Evolutionary conservation across 2,888 invertebrate genomes (phyloP).

Genomic region (Synanthedon formicaeformis): DNA sequence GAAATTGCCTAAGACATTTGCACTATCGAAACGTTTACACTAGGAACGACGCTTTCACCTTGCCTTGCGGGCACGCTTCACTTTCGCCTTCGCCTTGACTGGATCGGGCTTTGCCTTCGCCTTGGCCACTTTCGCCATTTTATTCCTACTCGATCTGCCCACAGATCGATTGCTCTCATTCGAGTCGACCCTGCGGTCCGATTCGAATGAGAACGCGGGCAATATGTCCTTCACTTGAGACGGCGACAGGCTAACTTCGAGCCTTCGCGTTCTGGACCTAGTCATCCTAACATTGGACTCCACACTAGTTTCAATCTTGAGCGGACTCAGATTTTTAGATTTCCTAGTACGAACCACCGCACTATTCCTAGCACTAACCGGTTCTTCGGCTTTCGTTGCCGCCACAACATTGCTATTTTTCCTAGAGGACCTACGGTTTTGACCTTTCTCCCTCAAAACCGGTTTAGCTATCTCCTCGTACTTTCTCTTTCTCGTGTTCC

Average conservation of each 20-base stretch:
- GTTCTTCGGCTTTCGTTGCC: conserved; percentile 12
- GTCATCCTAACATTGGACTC: conserved; percentile 44
- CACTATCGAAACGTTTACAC: conserved; percentile 2
- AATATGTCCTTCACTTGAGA: conserved; percentile 38
- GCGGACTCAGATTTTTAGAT: conserved; percentile 12
- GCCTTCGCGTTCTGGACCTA: conserved; percentile 37
- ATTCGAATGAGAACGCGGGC: conserved; percentile 47
- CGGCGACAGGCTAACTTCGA: conserved; percentile 50
- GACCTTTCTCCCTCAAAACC: conserved; percentile 54
- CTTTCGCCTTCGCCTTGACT: conserved; percentile 10
- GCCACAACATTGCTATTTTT: conserved; percentile 12
- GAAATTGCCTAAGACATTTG: not conserved
- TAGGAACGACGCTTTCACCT: conserved; percentile 33
- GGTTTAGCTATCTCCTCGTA: conserved; percentile 44
- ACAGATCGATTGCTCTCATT: conserved; percentile 34
- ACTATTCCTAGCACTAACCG: conserved; percentile 25
- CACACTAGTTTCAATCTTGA: conserved; percentile 16
- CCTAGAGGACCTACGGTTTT: conserved; percentile 37
- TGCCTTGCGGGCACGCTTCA: conserved; percentile 20
- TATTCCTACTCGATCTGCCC: too few species aligned
- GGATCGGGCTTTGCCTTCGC: conserved; percentile 15
- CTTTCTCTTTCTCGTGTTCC: conserved; percentile 43
- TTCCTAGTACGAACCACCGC: conserved; percentile 35
- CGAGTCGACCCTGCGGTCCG: conserved; percentile 38
- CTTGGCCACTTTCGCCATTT: conserved; percentile 17